A percentile compares a stretch with the other conserved stretches of the same genome.
These are phyloP conservation scores for Edolisoma coerulescens DNA, from an alignment of 2,113 vertebrate genomes.

Conservation along the genomic window DNA sequence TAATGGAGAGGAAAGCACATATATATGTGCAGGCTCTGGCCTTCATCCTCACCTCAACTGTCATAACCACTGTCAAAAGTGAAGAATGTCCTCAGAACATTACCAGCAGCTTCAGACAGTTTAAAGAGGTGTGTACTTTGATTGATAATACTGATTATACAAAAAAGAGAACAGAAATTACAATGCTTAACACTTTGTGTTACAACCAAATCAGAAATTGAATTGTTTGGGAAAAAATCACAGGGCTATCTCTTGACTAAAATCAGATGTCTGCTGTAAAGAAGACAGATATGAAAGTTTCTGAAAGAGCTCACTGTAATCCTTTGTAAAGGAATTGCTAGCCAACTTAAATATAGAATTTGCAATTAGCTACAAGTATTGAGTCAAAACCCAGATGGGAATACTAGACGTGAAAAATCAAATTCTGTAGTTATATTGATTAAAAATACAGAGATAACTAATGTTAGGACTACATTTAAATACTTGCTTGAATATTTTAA, in stretches of 20 bases:
- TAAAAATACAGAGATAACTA: background rate
- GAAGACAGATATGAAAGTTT: background rate
- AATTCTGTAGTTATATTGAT: background rate
- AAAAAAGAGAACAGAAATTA: background rate
- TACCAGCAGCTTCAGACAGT: background rate
- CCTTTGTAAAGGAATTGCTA: background rate
- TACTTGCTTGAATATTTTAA: constrained; percentile 7
- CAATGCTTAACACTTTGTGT: background rate
- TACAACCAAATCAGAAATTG: background rate
- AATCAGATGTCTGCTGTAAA: background rate
- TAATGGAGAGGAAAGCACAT: background rate
- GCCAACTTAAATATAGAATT: background rate
- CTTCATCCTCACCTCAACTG: background rate
- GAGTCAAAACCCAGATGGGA: background rate
- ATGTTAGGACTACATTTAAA: background rate
- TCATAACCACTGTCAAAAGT: background rate
- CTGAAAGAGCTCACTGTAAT: background rate
- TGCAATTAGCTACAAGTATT: background rate
- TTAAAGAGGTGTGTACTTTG: background rate
- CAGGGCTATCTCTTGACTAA: background rate
- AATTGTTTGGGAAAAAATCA: background rate
- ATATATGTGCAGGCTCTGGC: background rate
- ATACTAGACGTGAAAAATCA: background rate
- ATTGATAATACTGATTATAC: background rate
- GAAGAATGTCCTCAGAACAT: background rate